A percentile compares a stretch with the other conserved stretches of the same genome.
These are phyloP conservation scores for Euthynnus affinis DNA, from an alignment of 2,797 vertebrate genomes.

Conservation along the genomic window DNA sequence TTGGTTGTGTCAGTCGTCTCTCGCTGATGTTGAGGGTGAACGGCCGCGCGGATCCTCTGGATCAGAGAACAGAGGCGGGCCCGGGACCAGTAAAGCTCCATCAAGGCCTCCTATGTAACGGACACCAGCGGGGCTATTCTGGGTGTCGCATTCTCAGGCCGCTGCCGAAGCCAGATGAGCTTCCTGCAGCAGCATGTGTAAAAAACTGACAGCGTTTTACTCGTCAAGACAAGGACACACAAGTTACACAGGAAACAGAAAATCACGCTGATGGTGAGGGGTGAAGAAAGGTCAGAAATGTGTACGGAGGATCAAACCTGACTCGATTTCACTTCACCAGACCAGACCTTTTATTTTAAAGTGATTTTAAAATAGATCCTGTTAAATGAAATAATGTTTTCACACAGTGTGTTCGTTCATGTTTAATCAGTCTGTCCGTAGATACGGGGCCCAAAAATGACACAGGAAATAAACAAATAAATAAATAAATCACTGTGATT, in stretches of 20 bases:
- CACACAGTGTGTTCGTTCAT: too few relatives aligned
- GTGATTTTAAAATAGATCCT: neutral
- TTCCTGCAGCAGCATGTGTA: constrained; percentile 46
- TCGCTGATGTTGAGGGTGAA: neutral
- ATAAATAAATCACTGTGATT: too few relatives aligned
- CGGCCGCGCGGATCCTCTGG: neutral
- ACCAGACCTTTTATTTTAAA: too few relatives aligned
- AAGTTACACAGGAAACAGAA: constrained; percentile 19
- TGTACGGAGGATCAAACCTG: neutral
- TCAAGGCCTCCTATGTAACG: constrained; percentile 75
- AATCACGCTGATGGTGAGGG: neutral
- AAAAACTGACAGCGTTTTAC: constrained; percentile 10
- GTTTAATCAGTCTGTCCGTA: too few relatives aligned
- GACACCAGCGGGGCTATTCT: constrained; percentile 77
- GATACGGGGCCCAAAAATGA: too few relatives aligned
- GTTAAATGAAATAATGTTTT: neutral
- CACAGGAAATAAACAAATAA: too few relatives aligned
- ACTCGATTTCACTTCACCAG: neutral
- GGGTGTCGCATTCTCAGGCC: constrained; percentile 49
- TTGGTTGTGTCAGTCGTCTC: neutral
- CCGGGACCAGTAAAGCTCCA: constrained; percentile 56
- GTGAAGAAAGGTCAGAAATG: too few relatives aligned
- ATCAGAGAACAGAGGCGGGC: constrained; percentile 64
- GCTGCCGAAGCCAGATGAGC: constrained; percentile 54
- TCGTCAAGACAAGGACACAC: neutral